Evolutionary conservation across 1,140 invertebrate species (phyloP).

Genomic region (Brachionus rotundiformis): DNA sequence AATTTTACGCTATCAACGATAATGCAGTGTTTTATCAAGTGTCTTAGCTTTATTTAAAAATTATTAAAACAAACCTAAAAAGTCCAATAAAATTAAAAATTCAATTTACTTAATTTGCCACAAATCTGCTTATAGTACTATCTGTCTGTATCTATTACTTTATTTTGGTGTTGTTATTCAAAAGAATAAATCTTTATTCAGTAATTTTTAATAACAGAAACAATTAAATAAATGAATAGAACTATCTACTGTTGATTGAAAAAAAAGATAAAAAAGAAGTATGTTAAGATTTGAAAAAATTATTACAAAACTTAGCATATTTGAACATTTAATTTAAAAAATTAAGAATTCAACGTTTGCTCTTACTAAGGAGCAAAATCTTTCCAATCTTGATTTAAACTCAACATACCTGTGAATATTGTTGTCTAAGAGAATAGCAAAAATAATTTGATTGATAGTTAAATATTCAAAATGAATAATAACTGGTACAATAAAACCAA

Average conservation of each 20-base stretch:
- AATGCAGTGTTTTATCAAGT: background rate
- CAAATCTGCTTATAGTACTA: background rate
- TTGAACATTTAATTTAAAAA: background rate
- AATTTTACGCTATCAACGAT: background rate
- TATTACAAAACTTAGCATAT: background rate
- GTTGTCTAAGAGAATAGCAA: background rate
- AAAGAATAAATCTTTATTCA: background rate
- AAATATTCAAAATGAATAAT: no score
- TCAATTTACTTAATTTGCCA: background rate
- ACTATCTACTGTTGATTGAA: background rate
- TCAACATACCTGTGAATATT: background rate
- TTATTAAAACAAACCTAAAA: no score
- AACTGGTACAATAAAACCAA: background rate
- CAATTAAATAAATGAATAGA: background rate
- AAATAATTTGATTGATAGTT: background rate
- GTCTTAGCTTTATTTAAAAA: background rate
- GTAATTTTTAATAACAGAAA: background rate
- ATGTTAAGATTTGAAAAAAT: background rate
- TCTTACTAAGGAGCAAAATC: background rate
- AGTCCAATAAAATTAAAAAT: no score
- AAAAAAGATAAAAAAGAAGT: background rate
- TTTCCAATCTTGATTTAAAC: no score
- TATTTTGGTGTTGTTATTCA: no score
- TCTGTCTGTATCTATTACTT: no score
- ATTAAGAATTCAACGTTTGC: background rate